Percentiles rank a stretch among this genome's conserved stretches.
These are phyloP conservation scores for Smutsia gigantea DNA, from an alignment of 2,797 vertebrate genomes.

Conservation along the genomic window DNA sequence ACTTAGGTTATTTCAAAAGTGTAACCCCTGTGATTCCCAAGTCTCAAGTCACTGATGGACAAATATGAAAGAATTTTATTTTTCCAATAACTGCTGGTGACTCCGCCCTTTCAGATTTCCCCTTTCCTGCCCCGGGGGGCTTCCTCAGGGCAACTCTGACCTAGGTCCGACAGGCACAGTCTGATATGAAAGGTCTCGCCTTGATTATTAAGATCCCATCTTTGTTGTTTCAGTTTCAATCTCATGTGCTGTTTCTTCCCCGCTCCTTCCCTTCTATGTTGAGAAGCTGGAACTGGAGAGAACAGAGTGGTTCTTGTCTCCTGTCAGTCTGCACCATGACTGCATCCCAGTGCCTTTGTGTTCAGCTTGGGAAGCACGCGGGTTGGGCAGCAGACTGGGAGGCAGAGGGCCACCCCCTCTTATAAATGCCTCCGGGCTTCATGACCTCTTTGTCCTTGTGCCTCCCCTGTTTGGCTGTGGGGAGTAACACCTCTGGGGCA, in stretches of 20 bases:
- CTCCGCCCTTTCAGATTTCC: neutral
- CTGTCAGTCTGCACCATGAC: neutral
- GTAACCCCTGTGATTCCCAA: neutral
- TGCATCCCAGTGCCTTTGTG: fast-evolving
- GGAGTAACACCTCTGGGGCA: neutral
- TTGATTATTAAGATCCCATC: neutral
- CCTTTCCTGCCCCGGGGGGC: neutral
- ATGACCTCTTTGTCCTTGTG: fast-evolving
- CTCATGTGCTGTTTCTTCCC: fast-evolving
- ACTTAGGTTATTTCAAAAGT: neutral
- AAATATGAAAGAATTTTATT: neutral
- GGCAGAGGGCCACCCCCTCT: neutral
- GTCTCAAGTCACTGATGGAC: neutral
- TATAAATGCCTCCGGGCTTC: neutral
- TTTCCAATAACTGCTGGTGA: neutral
- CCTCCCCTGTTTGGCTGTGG: neutral
- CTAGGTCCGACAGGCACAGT: neutral
- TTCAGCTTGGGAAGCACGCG: neutral
- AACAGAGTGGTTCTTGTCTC: neutral
- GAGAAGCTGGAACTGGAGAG: neutral
- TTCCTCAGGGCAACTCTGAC: neutral
- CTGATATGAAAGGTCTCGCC: neutral
- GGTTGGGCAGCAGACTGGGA: neutral
- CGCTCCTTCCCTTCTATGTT: neutral
- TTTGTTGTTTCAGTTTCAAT: neutral